Base-by-base conservation (phyloP, 2,888 invertebrate species). In the Drosophila pseudotalamancana region DNA sequence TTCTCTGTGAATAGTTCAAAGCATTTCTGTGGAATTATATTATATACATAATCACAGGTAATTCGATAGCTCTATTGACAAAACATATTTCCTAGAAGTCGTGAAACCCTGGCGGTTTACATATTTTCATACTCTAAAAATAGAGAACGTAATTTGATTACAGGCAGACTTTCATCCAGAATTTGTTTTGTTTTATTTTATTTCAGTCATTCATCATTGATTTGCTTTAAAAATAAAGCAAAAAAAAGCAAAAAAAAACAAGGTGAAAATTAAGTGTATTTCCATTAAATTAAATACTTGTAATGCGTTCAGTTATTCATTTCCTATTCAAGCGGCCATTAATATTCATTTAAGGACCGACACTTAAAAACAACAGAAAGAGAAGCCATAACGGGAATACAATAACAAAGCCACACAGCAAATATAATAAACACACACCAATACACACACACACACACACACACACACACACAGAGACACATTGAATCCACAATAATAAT, bases 281-380 rank as follows among this genome's bases (percentile, higher is more conserved):
- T 27, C 11, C 32, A 29, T 40, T 29, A 29, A 43, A 37, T 48
- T 9, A 51, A 56, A 25, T 35, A 55, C 40, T 49, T 48, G 48
- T 37, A 57, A 59, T 43, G 31, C 51, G 31, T 77, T 77, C 61
- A 79, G 73, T 71, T 66, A 60, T 64, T 70, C 54, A 72, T 60
- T 45, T 62, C 62, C 56, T 60, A 66, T 65, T 60, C 64, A 79
- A 85, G 63, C 29, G 53, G 9, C 57, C 57, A 83, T 86, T 73
- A 79, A 86, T 79, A 83, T 70, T 71, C 46, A 77, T 85, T 80
- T 61, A 59, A 65, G 53, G 16, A 31, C 43, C 66, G 80, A 81
- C 81, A 81, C 74, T 81, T 79, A 63, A 83, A 74, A 79, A n/a
- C 57, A 71, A 62, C 31, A 54, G 48, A 51, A 54, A 67, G 65